Conservation (phyloP, 1,140 invertebrate species). For the Caenorhabditis brenneri region DNA sequence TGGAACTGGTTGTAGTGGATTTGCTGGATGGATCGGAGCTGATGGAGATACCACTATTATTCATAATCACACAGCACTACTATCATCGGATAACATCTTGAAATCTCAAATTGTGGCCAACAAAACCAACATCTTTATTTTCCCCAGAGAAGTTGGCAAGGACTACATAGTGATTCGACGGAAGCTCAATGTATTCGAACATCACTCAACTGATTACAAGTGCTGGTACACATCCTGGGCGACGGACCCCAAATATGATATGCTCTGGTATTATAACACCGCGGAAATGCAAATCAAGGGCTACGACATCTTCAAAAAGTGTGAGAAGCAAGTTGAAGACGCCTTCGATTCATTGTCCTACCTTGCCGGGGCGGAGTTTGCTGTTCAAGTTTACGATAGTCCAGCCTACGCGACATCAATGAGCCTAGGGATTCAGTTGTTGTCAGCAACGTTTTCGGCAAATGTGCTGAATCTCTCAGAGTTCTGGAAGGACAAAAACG, state of each 20-base stretch:
- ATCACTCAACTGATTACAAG: conserved; percentile 52
- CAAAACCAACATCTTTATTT: conserved; percentile 45
- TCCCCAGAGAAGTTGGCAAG: conserved; percentile 55
- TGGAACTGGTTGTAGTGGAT: conserved; percentile 77
- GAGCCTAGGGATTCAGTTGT: conserved; percentile 15
- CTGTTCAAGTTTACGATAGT: conserved; percentile 21
- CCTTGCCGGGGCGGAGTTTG: conserved; percentile 15
- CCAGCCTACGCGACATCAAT: conserved; percentile 5
- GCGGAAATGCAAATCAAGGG: conserved; percentile 57
- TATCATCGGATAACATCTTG: conserved; percentile 76
- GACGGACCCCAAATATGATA: conserved; percentile 59
- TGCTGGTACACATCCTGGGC: conserved; percentile 56
- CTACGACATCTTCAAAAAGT: conserved; percentile 36
- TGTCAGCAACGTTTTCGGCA: conserved; percentile 39
- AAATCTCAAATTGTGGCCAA: conserved; percentile 62
- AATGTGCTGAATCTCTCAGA: neutral
- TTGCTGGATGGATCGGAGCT: conserved; percentile 89
- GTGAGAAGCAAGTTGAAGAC: conserved; percentile 6
- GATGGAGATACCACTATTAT: conserved; percentile 93
- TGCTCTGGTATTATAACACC: conserved; percentile 61
- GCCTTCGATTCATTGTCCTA: conserved; percentile 34
- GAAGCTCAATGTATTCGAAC: conserved; percentile 44
- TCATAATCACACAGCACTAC: conserved; percentile 87
- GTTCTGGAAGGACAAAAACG: conserved; percentile 37
- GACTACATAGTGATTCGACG: conserved; percentile 61